Base-by-base conservation (phyloP, 53 echinoderm and acorn worm genomes). In the Crossaster papposus region DNA sequence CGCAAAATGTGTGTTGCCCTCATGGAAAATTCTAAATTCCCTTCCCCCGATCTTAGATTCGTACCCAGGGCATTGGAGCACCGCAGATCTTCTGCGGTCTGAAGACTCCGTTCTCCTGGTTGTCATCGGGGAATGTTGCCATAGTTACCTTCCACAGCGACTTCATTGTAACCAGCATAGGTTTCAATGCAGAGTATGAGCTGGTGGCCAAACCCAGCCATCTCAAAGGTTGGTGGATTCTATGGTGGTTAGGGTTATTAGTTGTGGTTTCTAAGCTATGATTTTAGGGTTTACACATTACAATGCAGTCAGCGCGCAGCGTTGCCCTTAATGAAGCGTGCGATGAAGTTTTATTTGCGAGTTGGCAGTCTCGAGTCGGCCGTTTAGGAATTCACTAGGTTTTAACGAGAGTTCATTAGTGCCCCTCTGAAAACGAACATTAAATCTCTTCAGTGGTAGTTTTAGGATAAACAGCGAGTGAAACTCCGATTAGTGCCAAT, bases 111-210 rank as follows among this genome's bases (percentile, higher is more conserved):
- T 95, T 95, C 80, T 77, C 54, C 58, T 93, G 93, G 93, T 36
- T 89, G 14, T 95, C 95, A 1, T 68, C 83, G 14, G 79, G 73
- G 36, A 95, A 89, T 54, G 53, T 90, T 23, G 95, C 89, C 72
- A 64, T 74, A 31, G 89, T 91, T 3, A 91, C 88, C 65, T 95
- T 95, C 80, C 95, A 95, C 31, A 93, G 81, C 23, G 95, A 95
- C 65, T 36, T 65, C 83, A 89, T 91, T 36, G 89, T 89, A 23
- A 83, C 83, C 8, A 78, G 62, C 30, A 54, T 44, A 15, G 95
- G 95, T 0, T 95, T 93, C 91, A 83, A 80, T 31, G 95, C 95
- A 13, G 80, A 90, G 74, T 95, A 81, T 55, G 81, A 70, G 36
- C 36, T 83, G 70, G 26, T 79, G 28, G n/a, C 32, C 36, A 80